Conservation (phyloP, 2,113 vertebrate species). For the Phodopus roborovskii region DNA sequence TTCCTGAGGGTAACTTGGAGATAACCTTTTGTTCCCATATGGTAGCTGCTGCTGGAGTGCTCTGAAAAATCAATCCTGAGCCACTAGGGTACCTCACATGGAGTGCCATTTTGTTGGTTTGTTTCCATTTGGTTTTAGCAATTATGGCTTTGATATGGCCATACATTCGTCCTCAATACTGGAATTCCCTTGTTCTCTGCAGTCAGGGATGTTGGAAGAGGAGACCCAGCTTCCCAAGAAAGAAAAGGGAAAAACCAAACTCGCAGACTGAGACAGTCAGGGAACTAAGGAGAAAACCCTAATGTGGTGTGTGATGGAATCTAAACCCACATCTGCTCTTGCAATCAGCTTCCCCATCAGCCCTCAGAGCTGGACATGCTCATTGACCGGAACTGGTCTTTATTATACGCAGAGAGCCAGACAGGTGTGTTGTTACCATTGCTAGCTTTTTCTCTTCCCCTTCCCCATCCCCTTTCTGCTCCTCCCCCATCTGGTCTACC, state of each 20-base stretch:
- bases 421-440: neutral
- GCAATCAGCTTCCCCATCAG: neutral
- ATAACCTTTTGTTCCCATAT: neutral
- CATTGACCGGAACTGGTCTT: neutral
- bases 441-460: neutral
- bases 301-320: neutral
- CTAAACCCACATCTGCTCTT: too few relatives aligned
- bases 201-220: neutral
- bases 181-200: neutral
- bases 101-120: neutral
- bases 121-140: slow-evolving; percentile 16
- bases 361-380: neutral
- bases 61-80: neutral
- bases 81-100: neutral
- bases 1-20: neutral
- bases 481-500: too few relatives aligned
- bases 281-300: rapidly evolving
- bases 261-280: rapidly evolving
- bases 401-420: neutral
- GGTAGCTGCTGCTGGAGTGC: neutral
- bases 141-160: neutral
- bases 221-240: neutral
- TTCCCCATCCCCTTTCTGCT: neutral
- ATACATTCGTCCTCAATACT: rapidly evolving
- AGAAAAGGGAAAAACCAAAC: neutral